These are phyloP conservation scores for Halotydeus destructor DNA, from an alignment of 1,140 invertebrate species.

Conservation along the genomic window DNA sequence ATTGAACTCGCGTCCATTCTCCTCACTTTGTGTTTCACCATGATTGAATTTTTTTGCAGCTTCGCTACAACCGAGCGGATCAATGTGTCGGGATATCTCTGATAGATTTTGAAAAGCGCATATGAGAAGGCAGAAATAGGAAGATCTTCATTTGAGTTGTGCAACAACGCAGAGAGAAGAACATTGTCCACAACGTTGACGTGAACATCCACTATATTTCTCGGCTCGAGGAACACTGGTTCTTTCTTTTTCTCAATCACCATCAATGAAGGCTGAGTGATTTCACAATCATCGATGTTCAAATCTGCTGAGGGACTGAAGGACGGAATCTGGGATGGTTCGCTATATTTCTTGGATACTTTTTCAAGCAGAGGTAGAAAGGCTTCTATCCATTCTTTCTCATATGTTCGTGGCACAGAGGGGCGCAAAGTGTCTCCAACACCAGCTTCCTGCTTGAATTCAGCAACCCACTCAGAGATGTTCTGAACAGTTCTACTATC, in stretches of 20 bases:
- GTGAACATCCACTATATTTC: constrained; percentile 22
- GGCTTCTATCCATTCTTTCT: constrained; percentile 11
- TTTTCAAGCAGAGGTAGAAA: constrained; percentile 17
- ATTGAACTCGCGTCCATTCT: constrained; percentile 1
- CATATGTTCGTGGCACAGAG: constrained; percentile 12
- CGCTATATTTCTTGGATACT: constrained; percentile 19
- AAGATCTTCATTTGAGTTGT: constrained; percentile 36
- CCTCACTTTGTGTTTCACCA: constrained; percentile 19
- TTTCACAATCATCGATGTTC: constrained; percentile 14
- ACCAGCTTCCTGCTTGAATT: constrained; percentile 34
- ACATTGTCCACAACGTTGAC: constrained; percentile 19
- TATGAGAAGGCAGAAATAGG: constrained; percentile 26
- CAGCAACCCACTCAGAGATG: constrained; percentile 35
- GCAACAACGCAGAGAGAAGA: constrained; percentile 28
- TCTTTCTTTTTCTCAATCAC: too few relatives aligned
- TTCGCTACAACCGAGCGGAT: constrained; percentile 34
- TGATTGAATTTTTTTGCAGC: constrained; percentile 33
- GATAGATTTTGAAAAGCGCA: constrained; percentile 43
- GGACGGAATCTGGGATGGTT: too few relatives aligned
- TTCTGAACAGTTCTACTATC: constrained; percentile 33
- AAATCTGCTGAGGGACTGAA: constrained; percentile 14
- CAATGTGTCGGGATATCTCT: constrained; percentile 40
- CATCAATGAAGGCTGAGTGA: too few relatives aligned
- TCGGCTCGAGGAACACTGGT: too few relatives aligned
- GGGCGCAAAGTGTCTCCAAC: constrained; percentile 24